These are phyloP conservation scores for Ariopsis seemanni DNA, from an alignment of 2,113 vertebrate species.

Conservation along the genomic window DNA sequence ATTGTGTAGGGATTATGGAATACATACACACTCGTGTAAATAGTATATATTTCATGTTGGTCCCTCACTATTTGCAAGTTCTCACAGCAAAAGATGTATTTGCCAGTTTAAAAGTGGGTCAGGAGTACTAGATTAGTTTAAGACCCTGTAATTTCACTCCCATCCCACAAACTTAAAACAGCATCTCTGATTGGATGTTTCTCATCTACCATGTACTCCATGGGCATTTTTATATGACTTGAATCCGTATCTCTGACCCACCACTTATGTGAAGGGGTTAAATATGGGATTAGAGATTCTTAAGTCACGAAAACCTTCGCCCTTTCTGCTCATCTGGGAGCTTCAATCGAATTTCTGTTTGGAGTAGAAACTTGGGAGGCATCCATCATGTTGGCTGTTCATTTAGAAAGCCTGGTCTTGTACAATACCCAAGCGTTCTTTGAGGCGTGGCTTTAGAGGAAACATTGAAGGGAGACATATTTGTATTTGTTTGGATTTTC, in stretches of 20 bases:
- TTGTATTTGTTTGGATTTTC: neutral
- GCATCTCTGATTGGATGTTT: neutral
- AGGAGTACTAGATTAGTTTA: constrained; percentile 38
- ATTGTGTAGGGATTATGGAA: constrained; percentile 53
- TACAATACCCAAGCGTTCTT: neutral
- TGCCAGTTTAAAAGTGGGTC: constrained; percentile 59
- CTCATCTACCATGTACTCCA: neutral
- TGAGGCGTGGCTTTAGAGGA: neutral
- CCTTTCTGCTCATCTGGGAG: neutral
- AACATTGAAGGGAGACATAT: no score
- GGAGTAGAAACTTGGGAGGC: neutral
- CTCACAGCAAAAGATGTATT: constrained; percentile 22
- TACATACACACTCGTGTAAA: constrained; percentile 62
- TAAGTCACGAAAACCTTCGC: neutral
- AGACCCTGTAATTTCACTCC: constrained; percentile 26
- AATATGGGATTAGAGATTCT: neutral
- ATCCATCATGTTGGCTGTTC: neutral
- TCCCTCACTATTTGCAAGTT: constrained; percentile 47
- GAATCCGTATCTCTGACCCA: neutral
- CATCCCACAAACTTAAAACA: neutral
- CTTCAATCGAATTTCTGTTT: neutral
- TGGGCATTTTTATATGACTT: neutral
- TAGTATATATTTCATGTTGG: constrained; percentile 57
- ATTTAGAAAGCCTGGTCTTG: neutral
- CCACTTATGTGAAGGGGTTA: neutral